Percentiles rank a stretch among this genome's conserved stretches.
Conservation (phyloP, 2,113 vertebrate species). For the Cynoglossus semilaevis region DNA sequence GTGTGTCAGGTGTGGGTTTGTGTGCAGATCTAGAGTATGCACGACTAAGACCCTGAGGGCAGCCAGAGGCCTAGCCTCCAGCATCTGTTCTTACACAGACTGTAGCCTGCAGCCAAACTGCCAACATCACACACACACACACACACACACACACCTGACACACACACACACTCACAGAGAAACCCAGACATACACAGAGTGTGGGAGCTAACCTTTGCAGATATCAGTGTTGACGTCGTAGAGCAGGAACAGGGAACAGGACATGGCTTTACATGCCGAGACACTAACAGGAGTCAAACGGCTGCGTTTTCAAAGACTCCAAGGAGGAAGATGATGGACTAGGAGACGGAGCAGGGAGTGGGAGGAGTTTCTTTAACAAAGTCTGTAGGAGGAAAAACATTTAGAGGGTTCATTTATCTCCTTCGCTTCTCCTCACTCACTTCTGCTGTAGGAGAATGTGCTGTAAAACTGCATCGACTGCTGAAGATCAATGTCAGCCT, state of each 20-base stretch:
- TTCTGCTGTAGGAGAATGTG: too few species aligned
- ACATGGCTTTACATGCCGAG: constrained; percentile 36
- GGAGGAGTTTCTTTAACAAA: constrained; percentile 3
- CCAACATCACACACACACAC: constrained; percentile 40
- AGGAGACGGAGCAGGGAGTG: not conserved
- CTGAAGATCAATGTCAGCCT: not conserved
- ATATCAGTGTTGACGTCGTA: constrained; percentile 51
- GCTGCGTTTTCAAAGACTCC: constrained; percentile 30
- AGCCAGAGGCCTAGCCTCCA: constrained; percentile 70
- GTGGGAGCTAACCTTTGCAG: constrained; percentile 52
- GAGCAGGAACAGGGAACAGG: constrained; percentile 54
- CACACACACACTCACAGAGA: constrained; percentile 4
- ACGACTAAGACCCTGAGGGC: constrained; percentile 63
- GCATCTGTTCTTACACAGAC: constrained; percentile 74
- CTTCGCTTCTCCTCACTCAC: too few species aligned
- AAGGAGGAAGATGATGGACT: constrained; percentile 9
- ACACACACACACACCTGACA: constrained; percentile 26
- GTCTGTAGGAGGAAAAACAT: not conserved
- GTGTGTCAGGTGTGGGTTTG: constrained; percentile 61
- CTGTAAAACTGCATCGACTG: too few species aligned
- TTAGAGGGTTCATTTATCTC: not conserved
- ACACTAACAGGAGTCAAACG: constrained; percentile 40
- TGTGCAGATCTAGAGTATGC: constrained; percentile 53
- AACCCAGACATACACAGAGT: constrained; percentile 9
- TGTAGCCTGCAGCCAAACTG: constrained; percentile 63